A percentile compares a stretch with the other conserved stretches of the same genome.
These are phyloP conservation scores for Oreohelix idahoensis DNA, from an alignment of 1,140 invertebrate species.

Conservation along the genomic window DNA sequence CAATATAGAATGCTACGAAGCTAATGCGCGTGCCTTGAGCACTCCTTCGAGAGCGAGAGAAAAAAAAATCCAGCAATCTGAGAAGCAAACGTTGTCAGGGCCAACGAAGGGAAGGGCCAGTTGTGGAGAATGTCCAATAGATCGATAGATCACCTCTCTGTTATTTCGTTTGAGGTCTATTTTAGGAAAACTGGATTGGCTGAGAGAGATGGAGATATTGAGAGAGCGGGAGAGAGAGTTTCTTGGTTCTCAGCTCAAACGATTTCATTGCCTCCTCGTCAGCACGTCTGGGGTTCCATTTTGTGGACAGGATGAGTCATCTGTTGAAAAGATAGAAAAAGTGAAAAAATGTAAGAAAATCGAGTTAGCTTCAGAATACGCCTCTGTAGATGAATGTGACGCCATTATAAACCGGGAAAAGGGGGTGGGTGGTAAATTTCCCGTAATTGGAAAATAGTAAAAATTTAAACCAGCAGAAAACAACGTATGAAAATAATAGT, in stretches of 20 bases:
- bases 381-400: too few species aligned
- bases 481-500: too few species aligned
- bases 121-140: background rate
- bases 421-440: too few species aligned
- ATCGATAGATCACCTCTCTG: conserved; percentile 30
- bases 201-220: background rate
- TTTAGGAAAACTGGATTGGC: background rate
- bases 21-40: background rate
- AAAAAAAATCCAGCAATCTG: background rate
- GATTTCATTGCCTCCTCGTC: conserved; percentile 6
- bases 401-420: too few species aligned
- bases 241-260: background rate
- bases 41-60: background rate
- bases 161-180: background rate
- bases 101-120: background rate
- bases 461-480: too few species aligned
- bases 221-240: background rate
- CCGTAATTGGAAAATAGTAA: too few species aligned
- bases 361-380: too few species aligned
- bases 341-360: too few species aligned
- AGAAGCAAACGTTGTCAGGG: background rate
- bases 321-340: background rate
- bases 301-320: conserved; percentile 7
- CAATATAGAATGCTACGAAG: background rate
- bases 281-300: background rate